Conservation (phyloP, 2,797 vertebrate species). For the Caiman crocodilus region DNA sequence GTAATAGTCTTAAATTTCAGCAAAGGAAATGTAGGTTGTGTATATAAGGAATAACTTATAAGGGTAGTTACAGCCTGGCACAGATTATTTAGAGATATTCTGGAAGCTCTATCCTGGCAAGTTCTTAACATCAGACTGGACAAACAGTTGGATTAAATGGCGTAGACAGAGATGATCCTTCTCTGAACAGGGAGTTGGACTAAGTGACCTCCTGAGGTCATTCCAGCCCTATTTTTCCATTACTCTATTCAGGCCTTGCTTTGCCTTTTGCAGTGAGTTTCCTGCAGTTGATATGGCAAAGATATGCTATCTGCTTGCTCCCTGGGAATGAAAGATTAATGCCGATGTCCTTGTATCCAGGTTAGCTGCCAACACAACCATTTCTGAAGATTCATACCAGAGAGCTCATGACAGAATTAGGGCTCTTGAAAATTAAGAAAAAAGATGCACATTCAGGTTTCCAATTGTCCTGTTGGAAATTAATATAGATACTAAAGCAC, state of each 20-base stretch:
- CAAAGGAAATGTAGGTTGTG: no score
- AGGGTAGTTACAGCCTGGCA: no score
- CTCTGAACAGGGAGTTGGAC: no score
- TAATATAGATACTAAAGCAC: background rate
- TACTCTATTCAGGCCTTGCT: background rate
- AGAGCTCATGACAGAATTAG: fast-evolving
- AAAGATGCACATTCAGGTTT: background rate
- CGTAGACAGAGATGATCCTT: no score
- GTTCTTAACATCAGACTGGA: no score
- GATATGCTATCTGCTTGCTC: background rate
- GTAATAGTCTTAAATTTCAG: no score
- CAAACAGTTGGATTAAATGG: no score
- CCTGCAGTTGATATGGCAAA: background rate
- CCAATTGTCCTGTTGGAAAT: background rate
- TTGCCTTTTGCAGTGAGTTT: background rate
- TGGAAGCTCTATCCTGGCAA: no score
- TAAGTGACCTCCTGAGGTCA: no score
- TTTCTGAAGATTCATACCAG: background rate
- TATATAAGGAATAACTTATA: no score
- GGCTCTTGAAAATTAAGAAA: background rate
- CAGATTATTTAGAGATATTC: no score
- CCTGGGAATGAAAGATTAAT: background rate
- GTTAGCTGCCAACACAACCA: background rate
- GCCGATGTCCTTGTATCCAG: background rate
- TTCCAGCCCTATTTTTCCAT: no score